Percentiles rank a stretch among this genome's conserved stretches.
Conservation (phyloP, 2,888 invertebrate genomes). For the Spodoptera picta region DNA sequence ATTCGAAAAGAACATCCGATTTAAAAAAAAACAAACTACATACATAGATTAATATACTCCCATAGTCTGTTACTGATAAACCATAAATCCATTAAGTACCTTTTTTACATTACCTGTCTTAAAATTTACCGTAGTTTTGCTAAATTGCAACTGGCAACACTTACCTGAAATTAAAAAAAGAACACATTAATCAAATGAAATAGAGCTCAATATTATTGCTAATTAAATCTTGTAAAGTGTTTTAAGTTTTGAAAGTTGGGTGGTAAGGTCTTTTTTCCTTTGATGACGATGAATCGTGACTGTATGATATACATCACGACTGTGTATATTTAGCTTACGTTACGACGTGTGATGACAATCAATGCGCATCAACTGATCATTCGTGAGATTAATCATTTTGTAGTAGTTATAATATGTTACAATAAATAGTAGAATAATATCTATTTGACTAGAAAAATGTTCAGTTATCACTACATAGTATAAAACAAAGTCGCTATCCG, state of each 20-base stretch:
- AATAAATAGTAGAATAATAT: neutral
- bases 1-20: neutral
- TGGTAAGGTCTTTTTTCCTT: conserved; percentile 5
- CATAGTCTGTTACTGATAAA: neutral
- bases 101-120: conserved; percentile 18
- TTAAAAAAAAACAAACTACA: conserved; percentile 4
- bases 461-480: too few relatives aligned
- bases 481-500: too few relatives aligned
- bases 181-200: conserved; percentile 46
- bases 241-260: conserved; percentile 7
- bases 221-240: conserved; percentile 27
- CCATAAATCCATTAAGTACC: conserved; percentile 9
- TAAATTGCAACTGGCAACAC: conserved; percentile 34
- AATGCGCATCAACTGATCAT: conserved; percentile 8
- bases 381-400: conserved; percentile 13
- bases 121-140: conserved; percentile 38
- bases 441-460: too few relatives aligned
- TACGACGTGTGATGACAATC: conserved; percentile 19
- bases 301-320: conserved; percentile 37
- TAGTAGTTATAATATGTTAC: neutral
- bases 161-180: conserved; percentile 53
- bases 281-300: conserved; percentile 48
- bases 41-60: conserved; percentile 1
- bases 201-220: conserved; percentile 44
- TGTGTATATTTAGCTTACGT: conserved; percentile 44